These are phyloP conservation scores for Microhierax caerulescens DNA, from an alignment of 2,797 vertebrate genomes.

Conservation along the genomic window DNA sequence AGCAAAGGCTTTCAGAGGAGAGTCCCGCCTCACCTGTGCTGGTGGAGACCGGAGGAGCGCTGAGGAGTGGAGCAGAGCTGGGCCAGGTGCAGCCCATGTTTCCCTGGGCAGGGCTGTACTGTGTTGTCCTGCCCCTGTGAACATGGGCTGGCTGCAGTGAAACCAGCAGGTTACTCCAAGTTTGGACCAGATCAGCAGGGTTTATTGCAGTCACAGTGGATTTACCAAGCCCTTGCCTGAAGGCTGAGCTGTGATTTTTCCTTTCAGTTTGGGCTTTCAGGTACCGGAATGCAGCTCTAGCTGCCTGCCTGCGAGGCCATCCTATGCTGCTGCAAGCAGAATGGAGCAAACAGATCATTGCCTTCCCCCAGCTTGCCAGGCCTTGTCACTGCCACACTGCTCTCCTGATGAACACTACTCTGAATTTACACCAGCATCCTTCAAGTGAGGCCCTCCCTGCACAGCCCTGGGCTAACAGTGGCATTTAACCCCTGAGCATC, in stretches of 20 bases:
- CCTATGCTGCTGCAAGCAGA: background rate
- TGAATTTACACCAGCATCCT: background rate
- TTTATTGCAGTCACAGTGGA: background rate
- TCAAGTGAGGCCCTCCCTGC: background rate
- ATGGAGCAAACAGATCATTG: background rate
- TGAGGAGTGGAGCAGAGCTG: background rate
- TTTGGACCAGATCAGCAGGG: background rate
- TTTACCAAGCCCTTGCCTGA: background rate
- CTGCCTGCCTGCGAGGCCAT: background rate
- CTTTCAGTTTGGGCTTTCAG: slow-evolving; percentile 32
- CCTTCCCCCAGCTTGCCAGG: background rate
- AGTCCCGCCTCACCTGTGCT: background rate
- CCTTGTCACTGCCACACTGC: rapidly evolving
- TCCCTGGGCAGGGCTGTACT: background rate
- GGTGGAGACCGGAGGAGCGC: background rate
- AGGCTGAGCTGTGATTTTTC: slow-evolving; percentile 17
- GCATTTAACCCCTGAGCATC: background rate
- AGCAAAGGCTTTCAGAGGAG: background rate
- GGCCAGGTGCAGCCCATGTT: no score
- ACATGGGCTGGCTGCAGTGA: background rate
- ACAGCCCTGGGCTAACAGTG: background rate
- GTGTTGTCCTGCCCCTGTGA: background rate
- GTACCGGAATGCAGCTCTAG: background rate
- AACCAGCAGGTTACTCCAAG: background rate
- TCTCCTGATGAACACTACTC: background rate